Conservation (phyloP, 2,797 vertebrate genomes). For the Morus bassanus region DNA sequence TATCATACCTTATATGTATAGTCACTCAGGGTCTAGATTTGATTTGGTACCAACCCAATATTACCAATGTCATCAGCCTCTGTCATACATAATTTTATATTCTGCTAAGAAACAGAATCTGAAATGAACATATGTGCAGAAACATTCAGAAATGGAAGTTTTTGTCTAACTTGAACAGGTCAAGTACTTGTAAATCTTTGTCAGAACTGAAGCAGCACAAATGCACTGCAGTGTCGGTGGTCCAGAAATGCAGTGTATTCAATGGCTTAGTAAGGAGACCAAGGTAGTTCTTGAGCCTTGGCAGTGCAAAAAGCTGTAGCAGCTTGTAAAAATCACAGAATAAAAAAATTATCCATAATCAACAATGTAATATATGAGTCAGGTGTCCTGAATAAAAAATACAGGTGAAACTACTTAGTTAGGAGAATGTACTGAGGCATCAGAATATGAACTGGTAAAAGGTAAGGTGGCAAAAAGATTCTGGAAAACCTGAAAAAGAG, state of each 20-base stretch:
- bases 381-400: background rate
- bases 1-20: background rate
- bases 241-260: slow-evolving; percentile 3
- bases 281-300: background rate
- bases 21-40: background rate
- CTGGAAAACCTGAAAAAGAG: background rate
- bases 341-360: background rate
- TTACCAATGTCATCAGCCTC: background rate
- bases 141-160: background rate
- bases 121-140: background rate
- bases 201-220: slow-evolving; percentile 7
- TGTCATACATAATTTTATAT: slow-evolving; percentile 1
- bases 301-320: background rate
- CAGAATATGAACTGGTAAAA: background rate
- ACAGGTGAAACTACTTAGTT: background rate
- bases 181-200: slow-evolving; percentile 40
- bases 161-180: slow-evolving; percentile 30
- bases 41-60: background rate
- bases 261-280: background rate
- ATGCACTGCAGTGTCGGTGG: background rate
- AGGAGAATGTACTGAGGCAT: background rate
- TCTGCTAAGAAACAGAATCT: slow-evolving; percentile 24
- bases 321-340: background rate
- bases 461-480: background rate
- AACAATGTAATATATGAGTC: background rate